Base-by-base conservation (phyloP, 2,797 vertebrate genomes). In the Crax fasciolata region DNA sequence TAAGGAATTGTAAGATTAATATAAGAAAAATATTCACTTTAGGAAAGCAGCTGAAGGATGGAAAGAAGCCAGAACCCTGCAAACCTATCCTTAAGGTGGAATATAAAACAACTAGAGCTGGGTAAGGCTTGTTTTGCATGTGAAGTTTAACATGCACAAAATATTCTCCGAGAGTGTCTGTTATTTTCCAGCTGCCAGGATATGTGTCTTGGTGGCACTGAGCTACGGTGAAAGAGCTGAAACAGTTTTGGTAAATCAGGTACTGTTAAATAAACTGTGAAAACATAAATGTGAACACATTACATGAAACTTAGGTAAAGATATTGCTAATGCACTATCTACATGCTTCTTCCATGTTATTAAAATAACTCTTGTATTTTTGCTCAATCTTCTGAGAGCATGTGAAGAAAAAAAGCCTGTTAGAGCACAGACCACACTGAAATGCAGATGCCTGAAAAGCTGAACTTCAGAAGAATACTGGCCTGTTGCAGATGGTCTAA, bases 1-100 rank as follows among this genome's bases (percentile, higher is more conserved):
- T 93, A 55, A 1, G 38, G 84, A 95, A 81, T 81, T 72, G 8
- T 87, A 95, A 96, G 87, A 96, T 96, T 98, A 97, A 98, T 92
- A 13, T 49, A 94, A 87, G 67, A 95, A 96, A 97, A 97, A 52
- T 52, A 89, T 98, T 97, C 98, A 84, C 98, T 97, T 96, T 98
- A 99, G 99, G 99, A 98, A 99, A 99, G 97, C 99, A 99, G 97
- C 98, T 99, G 97, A 99, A 99, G 98, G 99, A 99, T 96, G 99
- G 99, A 95, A 99, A 99, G 98, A 99, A 99, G 98, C 99, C 99
- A 98, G 99, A 99, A 97, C 98, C 99, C 63, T 99, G 99, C 98
- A 99, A 99, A 98, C 99, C 99, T 96, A 99, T 99, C 94, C 99
- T 99, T 95, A 99, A 99, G 98, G 99, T 99, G 98, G 99, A 99